Evolutionary conservation across 2,113 vertebrate species (phyloP).

Genomic region (Zosterops pallidus): DNA sequence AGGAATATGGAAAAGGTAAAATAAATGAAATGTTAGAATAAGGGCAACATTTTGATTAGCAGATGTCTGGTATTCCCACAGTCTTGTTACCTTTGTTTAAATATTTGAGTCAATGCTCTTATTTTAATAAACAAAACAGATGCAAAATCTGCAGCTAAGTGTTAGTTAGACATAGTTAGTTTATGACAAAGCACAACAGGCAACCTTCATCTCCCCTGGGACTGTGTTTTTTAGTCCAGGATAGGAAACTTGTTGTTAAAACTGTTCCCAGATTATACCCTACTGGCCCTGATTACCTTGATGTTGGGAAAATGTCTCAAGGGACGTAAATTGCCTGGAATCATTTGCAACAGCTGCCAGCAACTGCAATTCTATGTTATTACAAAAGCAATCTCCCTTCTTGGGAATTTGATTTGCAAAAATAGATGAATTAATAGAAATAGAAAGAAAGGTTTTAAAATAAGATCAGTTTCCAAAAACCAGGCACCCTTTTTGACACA

Average conservation of each 20-base stretch:
- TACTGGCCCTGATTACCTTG: slow-evolving; percentile 66
- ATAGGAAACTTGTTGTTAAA: slow-evolving; percentile 45
- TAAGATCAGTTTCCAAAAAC: slow-evolving; percentile 18
- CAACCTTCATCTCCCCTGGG: background rate
- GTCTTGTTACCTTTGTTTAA: slow-evolving; percentile 24
- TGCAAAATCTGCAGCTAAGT: background rate
- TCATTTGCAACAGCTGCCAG: slow-evolving; percentile 69
- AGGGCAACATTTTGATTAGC: background rate
- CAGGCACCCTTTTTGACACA: background rate
- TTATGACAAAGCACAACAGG: background rate
- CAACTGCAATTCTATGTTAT: slow-evolving; percentile 55
- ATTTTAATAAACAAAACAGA: slow-evolving; percentile 47
- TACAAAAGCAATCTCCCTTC: slow-evolving; percentile 66
- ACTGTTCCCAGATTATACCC: slow-evolving; percentile 59
- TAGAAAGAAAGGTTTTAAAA: slow-evolving; percentile 38
- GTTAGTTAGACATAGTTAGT: background rate
- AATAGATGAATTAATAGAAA: slow-evolving; percentile 60
- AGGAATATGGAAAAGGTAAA: background rate
- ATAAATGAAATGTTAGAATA: background rate
- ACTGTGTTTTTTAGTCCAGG: slow-evolving; percentile 31
- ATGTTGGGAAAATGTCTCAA: slow-evolving; percentile 57
- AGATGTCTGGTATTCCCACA: background rate
- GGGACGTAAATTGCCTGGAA: slow-evolving; percentile 59
- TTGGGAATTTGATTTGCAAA: slow-evolving; percentile 61
- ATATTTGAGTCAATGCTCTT: background rate